Base-by-base conservation (phyloP, 2,797 vertebrate species). In the Orientallactaga sibirica region DNA sequence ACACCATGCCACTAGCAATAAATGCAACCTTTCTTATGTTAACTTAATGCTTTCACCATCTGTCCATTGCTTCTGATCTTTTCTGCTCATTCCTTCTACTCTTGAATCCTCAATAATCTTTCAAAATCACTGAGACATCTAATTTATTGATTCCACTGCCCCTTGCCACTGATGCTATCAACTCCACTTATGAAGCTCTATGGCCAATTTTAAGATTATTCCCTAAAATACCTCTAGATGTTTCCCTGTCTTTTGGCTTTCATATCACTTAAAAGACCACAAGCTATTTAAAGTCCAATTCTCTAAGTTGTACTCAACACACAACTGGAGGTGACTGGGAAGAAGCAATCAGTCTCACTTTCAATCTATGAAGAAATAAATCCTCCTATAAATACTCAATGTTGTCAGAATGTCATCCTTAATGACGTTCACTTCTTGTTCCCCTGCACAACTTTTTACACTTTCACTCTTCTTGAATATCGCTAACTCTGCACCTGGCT, bases 261-360 rank as follows among this genome's bases (percentile, higher is more conserved):
- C n/a, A 37, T 22, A 41, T 24, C 43, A 62, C 41, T 93, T 80
- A 80, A 52, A 91, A 92, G 43, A 84, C 58, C 10, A 29, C 15
- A 91, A 33, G 58, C 62, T 88, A 18, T 12, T 68, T 91, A 86
- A 86, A 88, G 88, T 62, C 62, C n/a, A 88, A 61, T n/a, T 84
- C 74, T 84, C 5, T 92, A 37, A 61, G 58, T 19, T 86, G 71
- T 68, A n/a, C 62, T 87, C 15, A 9, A 58, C 67, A 19, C n/a
- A 58, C 7, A 83, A 71, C 15, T 78, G 12, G 76, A 58, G 48
- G 25, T 67, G 16, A 62, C 58, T 37, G 10, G 71, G 75, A 55
- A 64, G 89, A 96, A 85, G 62, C 14, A 66, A 25, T 86, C 43
- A 48, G 29, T 41, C 61, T 86, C 77, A 83, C 18, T 92, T 91